Conservation (phyloP, 2,888 invertebrate species). For the Agrotis ipsilon region DNA sequence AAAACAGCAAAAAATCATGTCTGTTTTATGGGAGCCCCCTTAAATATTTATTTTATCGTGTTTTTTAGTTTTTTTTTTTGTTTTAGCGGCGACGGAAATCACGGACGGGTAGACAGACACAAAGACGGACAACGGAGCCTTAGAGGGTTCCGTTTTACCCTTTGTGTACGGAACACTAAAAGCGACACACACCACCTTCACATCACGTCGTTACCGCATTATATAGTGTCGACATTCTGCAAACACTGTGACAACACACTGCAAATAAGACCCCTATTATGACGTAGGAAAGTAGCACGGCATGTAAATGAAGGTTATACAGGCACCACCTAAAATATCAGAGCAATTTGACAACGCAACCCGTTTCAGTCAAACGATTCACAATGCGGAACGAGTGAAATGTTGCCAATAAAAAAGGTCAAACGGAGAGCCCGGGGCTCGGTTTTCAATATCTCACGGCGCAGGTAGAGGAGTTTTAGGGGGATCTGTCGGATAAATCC, state of each 20-base stretch:
- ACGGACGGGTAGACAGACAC: too few species aligned
- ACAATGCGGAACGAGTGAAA: conserved; percentile 88
- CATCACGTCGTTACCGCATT: conserved; percentile 54
- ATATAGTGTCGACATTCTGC: conserved; percentile 61
- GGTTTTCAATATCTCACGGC: conserved; percentile 88
- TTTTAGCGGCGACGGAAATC: too few species aligned
- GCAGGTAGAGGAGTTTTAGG: conserved; percentile 75
- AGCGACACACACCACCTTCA: conserved; percentile 19
- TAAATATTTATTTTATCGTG: too few species aligned
- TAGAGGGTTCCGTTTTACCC: too few species aligned
- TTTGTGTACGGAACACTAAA: neutral
- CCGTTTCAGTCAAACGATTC: conserved; percentile 83
- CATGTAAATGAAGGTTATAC: conserved; percentile 80
- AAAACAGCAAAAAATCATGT: too few species aligned
- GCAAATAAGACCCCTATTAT: conserved; percentile 75
- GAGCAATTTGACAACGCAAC: conserved; percentile 86
- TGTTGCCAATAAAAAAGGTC: conserved; percentile 89
- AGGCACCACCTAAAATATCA: conserved; percentile 81
- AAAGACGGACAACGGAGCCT: too few species aligned
- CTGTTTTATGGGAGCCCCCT: too few species aligned
- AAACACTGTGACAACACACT: conserved; percentile 64
- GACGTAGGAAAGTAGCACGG: conserved; percentile 72
- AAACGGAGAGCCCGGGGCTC: conserved; percentile 83
- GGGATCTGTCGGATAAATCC: conserved; percentile 80
- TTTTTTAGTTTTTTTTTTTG: too few species aligned